Percentiles rank a stretch among this genome's conserved stretches.
Evolutionary conservation across 2,888 invertebrate genomes (phyloP).

Genomic region (Epinotia bilunana): DNA sequence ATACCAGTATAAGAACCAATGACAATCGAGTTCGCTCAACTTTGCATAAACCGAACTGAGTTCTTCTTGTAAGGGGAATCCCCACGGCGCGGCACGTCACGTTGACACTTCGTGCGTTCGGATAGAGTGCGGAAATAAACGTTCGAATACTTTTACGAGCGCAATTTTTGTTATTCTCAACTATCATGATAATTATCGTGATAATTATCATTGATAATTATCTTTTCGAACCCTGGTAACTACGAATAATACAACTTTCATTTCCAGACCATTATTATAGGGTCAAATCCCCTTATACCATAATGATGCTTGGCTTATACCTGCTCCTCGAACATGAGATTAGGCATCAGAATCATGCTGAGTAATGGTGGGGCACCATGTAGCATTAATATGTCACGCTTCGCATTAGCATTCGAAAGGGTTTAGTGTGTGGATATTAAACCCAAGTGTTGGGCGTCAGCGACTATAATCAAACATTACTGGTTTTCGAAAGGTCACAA

Average conservation of each 20-base stretch:
- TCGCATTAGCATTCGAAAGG: slow-evolving; percentile 65
- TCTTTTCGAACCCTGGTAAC: too few species aligned
- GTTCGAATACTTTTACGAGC: too few species aligned
- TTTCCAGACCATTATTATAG: slow-evolving; percentile 16
- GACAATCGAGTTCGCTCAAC: too few species aligned
- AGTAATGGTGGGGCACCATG: slow-evolving; percentile 52
- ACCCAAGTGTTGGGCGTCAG: slow-evolving; percentile 27
- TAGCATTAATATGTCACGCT: slow-evolving; percentile 67
- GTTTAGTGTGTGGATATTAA: slow-evolving; percentile 45
- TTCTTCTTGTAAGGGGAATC: too few species aligned
- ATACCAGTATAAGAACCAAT: too few species aligned
- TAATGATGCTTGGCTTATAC: slow-evolving; percentile 34
- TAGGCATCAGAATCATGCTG: slow-evolving; percentile 52
- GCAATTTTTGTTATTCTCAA: too few species aligned
- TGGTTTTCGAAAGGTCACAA: background rate
- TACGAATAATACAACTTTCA: slow-evolving; percentile 6
- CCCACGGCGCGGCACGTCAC: too few species aligned
- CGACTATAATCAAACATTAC: slow-evolving; percentile 8
- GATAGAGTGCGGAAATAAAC: too few species aligned
- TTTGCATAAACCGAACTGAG: too few species aligned
- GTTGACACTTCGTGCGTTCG: too few species aligned
- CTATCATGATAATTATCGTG: too few species aligned
- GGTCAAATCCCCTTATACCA: slow-evolving; percentile 32
- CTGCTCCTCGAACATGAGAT: slow-evolving; percentile 38
- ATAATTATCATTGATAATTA: too few species aligned